phyloP scores from a whole-genome alignment of 2,797 vertebrate species.

The Echeneis naucrates region DNA sequence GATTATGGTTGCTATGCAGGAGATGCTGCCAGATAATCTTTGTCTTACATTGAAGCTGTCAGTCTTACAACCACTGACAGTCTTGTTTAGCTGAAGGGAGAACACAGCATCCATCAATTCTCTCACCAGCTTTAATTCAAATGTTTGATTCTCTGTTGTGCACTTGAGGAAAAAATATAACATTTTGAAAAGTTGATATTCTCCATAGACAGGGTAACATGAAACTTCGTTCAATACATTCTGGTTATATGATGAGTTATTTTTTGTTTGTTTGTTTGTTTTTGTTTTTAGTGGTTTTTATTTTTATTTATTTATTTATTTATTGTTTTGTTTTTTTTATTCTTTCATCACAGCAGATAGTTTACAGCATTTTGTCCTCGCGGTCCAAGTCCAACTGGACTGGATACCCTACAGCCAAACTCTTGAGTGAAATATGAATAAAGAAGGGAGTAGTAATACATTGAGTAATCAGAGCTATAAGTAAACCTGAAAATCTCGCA shows the following conservation, averaged over 20 bases:
- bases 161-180: constrained; percentile 11
- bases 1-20: constrained; percentile 3
- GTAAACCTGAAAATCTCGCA: constrained; percentile 16
- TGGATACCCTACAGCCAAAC: constrained; percentile 2
- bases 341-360: neutral
- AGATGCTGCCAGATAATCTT: constrained; percentile 1
- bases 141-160: constrained; percentile 8
- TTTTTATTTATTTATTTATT: too few species aligned
- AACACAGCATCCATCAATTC: constrained; percentile 10
- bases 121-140: constrained; percentile 9
- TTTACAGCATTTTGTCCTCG: constrained; percentile 2
- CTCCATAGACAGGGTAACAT: too few species aligned
- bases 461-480: constrained; percentile 17
- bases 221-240: neutral
- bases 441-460: neutral
- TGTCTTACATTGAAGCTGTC: constrained; percentile 2
- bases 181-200: constrained; percentile 16
- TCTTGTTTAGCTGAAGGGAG: constrained; percentile 13
- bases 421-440: constrained; percentile 22
- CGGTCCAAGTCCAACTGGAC: neutral
- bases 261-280: too few species aligned
- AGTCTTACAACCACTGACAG: constrained; percentile 20
- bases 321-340: neutral
- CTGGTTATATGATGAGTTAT: constrained; percentile 1
- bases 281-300: too few species aligned